Evolutionary conservation across 2,113 vertebrate species (phyloP).

Genomic region (Brachyhypopomus occidentalis): DNA sequence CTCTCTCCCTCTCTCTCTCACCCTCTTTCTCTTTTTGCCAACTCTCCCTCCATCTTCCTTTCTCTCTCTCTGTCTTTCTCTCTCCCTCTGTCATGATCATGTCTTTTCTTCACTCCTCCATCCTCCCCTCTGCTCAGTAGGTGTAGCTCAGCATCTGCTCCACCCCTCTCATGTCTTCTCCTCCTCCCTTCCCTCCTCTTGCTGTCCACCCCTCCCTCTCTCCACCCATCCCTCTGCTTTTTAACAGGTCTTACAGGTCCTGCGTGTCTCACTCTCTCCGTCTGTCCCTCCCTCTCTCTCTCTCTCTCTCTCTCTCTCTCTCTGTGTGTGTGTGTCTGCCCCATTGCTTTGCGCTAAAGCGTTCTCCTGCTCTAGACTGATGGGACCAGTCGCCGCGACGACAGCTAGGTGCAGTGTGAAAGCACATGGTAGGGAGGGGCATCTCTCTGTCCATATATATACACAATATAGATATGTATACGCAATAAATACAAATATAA

Average conservation of each 20-base stretch:
- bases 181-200: constrained; percentile 3
- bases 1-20: constrained; percentile 7
- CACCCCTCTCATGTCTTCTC: constrained; percentile 28
- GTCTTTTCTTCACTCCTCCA: constrained; percentile 7
- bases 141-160: constrained; percentile 12
- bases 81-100: constrained; percentile 33
- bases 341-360: not conserved
- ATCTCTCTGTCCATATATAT: not conserved
- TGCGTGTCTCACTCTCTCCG: not conserved
- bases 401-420: constrained; percentile 55
- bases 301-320: constrained; percentile 7
- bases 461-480: too few species aligned
- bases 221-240: not conserved
- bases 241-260: not conserved
- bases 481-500: too few species aligned
- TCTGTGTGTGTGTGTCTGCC: not conserved
- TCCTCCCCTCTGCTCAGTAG: not conserved
- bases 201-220: not conserved
- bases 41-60: constrained; percentile 50
- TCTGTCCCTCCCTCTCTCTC: constrained; percentile 14
- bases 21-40: constrained; percentile 36
- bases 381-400: constrained; percentile 44
- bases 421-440: constrained; percentile 27
- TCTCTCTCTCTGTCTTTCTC: constrained; percentile 12
- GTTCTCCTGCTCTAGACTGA: constrained; percentile 41